Evolutionary conservation across 1,140 invertebrate species (phyloP).

Genomic region (Aphis craccivora): DNA sequence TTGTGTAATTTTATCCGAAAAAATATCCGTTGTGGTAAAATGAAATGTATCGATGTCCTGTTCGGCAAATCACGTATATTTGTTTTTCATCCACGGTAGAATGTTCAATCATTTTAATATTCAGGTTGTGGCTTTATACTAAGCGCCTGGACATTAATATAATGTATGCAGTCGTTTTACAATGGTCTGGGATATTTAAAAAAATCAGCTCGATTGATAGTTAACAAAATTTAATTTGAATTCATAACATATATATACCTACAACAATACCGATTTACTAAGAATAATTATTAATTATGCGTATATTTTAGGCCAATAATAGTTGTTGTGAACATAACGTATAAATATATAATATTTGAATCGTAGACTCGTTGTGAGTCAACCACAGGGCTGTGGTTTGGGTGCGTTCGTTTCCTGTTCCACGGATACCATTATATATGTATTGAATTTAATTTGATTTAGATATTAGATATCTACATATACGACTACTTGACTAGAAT

Average conservation of each 20-base stretch:
- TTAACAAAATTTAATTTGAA: not conserved
- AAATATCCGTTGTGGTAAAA: not conserved
- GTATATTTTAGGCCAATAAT: not conserved
- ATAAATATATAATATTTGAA: not conserved
- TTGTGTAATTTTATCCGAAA: not conserved
- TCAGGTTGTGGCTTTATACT: not conserved
- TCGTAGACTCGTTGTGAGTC: not conserved
- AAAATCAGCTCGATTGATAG: not conserved
- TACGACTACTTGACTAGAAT: not conserved
- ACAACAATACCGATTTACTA: not conserved
- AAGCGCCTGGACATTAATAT: not conserved
- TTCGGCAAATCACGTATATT: not conserved
- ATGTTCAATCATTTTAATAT: not conserved
- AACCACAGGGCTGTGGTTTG: not conserved
- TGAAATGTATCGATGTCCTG: not conserved
- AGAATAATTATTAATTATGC: not conserved
- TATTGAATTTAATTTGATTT: not conserved
- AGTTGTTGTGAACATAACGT: not conserved
- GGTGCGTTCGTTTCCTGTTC: not conserved
- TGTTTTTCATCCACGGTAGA: not conserved
- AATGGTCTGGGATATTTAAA: not conserved
- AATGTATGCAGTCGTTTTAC: not conserved
- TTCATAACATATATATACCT: not conserved
- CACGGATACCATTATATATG: not conserved
- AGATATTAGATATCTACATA: not conserved